These are phyloP conservation scores for Sebastes melanostomus DNA, from an alignment of 2,797 vertebrate species.

Conservation along the genomic window DNA sequence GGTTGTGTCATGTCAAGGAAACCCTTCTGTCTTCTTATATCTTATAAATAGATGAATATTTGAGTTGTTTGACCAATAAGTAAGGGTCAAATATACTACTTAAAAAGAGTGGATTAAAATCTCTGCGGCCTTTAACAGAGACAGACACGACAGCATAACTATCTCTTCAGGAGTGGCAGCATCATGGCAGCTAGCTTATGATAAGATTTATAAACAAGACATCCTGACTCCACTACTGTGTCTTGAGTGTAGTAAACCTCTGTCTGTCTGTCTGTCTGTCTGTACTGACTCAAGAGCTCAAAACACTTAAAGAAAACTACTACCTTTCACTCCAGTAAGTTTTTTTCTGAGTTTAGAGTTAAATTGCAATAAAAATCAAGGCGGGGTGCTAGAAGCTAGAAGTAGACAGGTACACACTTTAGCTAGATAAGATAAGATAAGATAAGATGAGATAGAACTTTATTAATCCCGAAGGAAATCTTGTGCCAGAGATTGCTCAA, in stretches of 20 bases:
- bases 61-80: not conserved
- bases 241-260: not conserved
- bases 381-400: constrained; percentile 9
- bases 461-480: no score
- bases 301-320: not conserved
- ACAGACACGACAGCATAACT: not conserved
- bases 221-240: not conserved
- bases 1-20: not conserved
- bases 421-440: no score
- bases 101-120: not conserved
- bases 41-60: not conserved
- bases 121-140: not conserved
- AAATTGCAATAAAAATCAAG: constrained; percentile 12
- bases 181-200: constrained; percentile 35
- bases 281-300: not conserved
- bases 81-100: not conserved
- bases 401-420: not conserved
- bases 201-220: constrained; percentile 35
- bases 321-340: not conserved
- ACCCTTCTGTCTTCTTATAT: not conserved
- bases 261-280: not conserved
- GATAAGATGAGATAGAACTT: no score
- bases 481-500: no score
- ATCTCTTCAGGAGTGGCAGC: constrained; percentile 32
- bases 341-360: not conserved